Evolutionary conservation across 2,797 vertebrate genomes (phyloP), one percentile per base, ranked within the genome.

Genomic region (Tolypeutes matacus): DNA sequence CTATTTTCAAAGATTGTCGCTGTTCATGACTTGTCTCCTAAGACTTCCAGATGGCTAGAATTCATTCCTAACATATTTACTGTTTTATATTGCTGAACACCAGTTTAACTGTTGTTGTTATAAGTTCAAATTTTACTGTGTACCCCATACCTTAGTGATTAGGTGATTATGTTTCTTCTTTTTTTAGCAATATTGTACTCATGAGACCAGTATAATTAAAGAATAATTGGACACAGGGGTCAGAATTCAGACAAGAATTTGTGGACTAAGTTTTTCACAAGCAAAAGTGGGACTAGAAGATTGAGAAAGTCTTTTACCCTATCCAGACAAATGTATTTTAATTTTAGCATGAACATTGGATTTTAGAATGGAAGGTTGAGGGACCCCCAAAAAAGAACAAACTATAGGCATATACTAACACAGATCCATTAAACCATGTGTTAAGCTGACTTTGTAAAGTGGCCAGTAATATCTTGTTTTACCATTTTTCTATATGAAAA

Each of bases 61-160:
- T 69, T 85, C 36, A 20, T 95, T 76, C 72, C 51, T 90, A 31
- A 81, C 91, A 72, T 53, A 39, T 75, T 88, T 76, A 31, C 17
- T 64, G 20, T 90, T 87, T 89, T 86, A 39, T 88, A 56, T 36
- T 70, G 20, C 31, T 86, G 53, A 58, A 88, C 1, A 82, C 53
- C 29, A 39, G 10, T 53, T 90, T 58, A 29, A 58, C 67, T 93
- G 82, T 90, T 20, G 31, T 72, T 81, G 31, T 15, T 72, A 27
- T 69, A 23, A 36, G 93, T 53, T 86, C 21, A 56, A 21, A 69
- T 56, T 15, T 49, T 34, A 34, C 31, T 56, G 12, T 67, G 1
- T 58, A 25, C 10, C 64, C n/a, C 34, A 49, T 49, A 72, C 14
- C n/a, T 85, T 60, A 39, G 64, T 62, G 23, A 64, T 83, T 29